Evolutionary conservation across 1,140 invertebrate genomes (phyloP), one percentile per base, ranked within the genome.

Genomic region (Drosophila serrata): DNA sequence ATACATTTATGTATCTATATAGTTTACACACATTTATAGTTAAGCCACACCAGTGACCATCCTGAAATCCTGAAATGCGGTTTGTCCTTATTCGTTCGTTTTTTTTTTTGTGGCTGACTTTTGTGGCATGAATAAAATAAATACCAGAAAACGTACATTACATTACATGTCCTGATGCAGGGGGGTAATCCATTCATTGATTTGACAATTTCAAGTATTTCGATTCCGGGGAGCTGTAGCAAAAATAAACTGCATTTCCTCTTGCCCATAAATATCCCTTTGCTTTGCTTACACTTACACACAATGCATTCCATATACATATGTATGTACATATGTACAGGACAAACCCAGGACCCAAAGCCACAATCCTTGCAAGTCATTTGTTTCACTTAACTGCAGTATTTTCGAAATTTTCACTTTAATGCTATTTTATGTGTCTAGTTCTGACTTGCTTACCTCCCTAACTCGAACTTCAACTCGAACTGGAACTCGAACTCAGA

Each of bases 401-500:
- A 76, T 53, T 58, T 58, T 59, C 43, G 22, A 57, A 65, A 75
- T 31, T 43, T 60, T 49, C 27, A 33, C 56, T 68, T 24, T 77
- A 77, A 77, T 77, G 74, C 74, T 77, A 77, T 68, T 77, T 77
- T 77, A 77, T 68, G 74, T 77, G 74, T 58, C 57, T 45, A 62
- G 46, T 42, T 61, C 70, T 55, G 40, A 62, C 70, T 72, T 48
- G 51, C 65, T 48, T 33, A 51, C 45, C 64, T 63, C 62, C 57
- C 33, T 19, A 19, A 57, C 19, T 45, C 45, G 4, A 24, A 45
- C 42, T 17, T 22, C 7, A 15, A 45, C 43, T 22, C 42, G 1
- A 22, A 22, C 24, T 31, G n/a, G 31, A 57, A 13, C 6, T 27
- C 29, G n/a, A 17, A 31, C 15, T 24, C 22, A 22, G 19, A 42